Conservation (phyloP, 2,113 vertebrate genomes). For the Pungitius pungitius region DNA sequence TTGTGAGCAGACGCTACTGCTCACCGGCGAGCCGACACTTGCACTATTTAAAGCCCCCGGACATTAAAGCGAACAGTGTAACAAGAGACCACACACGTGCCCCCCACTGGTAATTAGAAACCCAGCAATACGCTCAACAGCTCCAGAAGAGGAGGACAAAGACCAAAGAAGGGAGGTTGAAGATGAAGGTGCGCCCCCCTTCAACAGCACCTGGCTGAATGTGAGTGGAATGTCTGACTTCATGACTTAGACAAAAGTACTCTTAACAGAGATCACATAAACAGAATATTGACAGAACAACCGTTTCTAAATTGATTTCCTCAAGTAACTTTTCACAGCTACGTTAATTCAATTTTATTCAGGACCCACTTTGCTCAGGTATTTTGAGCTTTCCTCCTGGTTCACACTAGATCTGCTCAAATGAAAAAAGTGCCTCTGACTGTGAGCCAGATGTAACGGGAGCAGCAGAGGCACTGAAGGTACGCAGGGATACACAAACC, state of each 20-base stretch:
- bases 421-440: constrained; percentile 21
- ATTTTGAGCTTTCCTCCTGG: constrained; percentile 26
- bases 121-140: constrained; percentile 42
- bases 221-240: neutral
- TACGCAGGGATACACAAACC: constrained; percentile 22
- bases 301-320: constrained; percentile 2
- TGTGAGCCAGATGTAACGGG: constrained; percentile 23
- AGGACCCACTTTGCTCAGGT: constrained; percentile 5
- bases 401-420: neutral
- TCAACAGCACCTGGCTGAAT: neutral
- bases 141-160: constrained; percentile 37
- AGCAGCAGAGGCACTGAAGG: constrained; percentile 23
- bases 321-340: constrained; percentile 30
- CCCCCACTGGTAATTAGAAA: constrained; percentile 70
- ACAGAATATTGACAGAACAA: neutral
- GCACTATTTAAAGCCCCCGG: constrained; percentile 69
- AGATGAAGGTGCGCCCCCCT: no score
- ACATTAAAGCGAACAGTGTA: constrained; percentile 68
- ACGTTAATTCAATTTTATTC: constrained; percentile 32
- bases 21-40: constrained; percentile 58
- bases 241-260: neutral
- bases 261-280: neutral
- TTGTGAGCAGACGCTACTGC: constrained; percentile 34
- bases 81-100: constrained; percentile 58
- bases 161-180: constrained; percentile 15